A percentile compares a stretch with the other conserved stretches of the same genome.
Evolutionary conservation across 2,888 invertebrate species (phyloP).

Genomic region (Agrypnus murinus): DNA sequence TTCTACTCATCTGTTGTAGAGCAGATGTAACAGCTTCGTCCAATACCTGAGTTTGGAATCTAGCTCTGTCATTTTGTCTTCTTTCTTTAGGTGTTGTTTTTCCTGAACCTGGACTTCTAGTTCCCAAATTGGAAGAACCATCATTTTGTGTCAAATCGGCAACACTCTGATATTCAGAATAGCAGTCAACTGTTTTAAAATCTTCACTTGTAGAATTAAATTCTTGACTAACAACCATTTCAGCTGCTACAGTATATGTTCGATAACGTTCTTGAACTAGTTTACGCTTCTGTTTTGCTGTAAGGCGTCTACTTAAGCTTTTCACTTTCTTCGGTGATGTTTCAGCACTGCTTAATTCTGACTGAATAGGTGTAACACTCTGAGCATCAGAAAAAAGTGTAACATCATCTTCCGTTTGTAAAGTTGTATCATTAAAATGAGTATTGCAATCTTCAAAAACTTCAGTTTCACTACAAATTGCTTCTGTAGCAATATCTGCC

Average conservation of each 20-base stretch:
- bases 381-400: slow-evolving; percentile 72
- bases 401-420: slow-evolving; percentile 65
- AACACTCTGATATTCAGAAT: slow-evolving; percentile 57
- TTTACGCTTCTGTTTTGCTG: slow-evolving; percentile 86
- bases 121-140: slow-evolving; percentile 16
- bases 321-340: slow-evolving; percentile 80
- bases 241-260: slow-evolving; percentile 86
- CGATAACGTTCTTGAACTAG: slow-evolving; percentile 86
- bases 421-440: slow-evolving; percentile 70
- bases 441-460: slow-evolving; percentile 73
- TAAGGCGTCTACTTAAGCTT: slow-evolving; percentile 73
- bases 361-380: slow-evolving; percentile 79
- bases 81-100: slow-evolving; percentile 79
- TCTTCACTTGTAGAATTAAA: slow-evolving; percentile 60
- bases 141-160: slow-evolving; percentile 25
- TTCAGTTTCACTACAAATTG: slow-evolving; percentile 75
- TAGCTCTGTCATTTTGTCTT: slow-evolving; percentile 78
- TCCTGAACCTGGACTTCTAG: slow-evolving; percentile 54
- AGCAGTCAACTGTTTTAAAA: slow-evolving; percentile 56
- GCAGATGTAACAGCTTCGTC: slow-evolving; percentile 64
- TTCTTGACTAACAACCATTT: slow-evolving; percentile 72
- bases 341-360: slow-evolving; percentile 84
- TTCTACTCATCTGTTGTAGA: slow-evolving; percentile 56
- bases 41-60: slow-evolving; percentile 81
- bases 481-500: slow-evolving; percentile 73